Percentiles rank a stretch among this genome's conserved stretches.
Conservation (phyloP, 1,140 invertebrate species). For the Temnothorax nylanderi region DNA sequence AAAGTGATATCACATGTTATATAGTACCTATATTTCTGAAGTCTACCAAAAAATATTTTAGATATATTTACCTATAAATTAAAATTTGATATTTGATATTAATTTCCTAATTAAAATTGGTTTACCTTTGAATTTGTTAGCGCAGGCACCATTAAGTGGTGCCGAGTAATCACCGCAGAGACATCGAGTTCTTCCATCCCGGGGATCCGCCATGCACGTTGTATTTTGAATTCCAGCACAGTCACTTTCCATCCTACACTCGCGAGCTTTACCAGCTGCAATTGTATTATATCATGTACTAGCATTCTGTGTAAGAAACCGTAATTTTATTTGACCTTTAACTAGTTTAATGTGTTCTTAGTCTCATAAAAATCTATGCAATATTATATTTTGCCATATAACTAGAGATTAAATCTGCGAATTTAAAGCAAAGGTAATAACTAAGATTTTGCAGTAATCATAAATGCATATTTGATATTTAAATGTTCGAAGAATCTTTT, state of each 20-base stretch:
- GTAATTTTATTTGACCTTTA: constrained; percentile 18
- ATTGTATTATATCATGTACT: constrained; percentile 52
- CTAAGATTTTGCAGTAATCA: neutral
- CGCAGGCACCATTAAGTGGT: constrained; percentile 88
- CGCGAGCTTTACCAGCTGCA: constrained; percentile 86
- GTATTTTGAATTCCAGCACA: constrained; percentile 88
- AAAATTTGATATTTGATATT: neutral
- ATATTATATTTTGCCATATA: neutral
- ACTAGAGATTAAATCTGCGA: neutral
- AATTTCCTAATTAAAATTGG: neutral
- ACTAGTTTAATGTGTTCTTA: neutral
- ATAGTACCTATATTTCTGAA: neutral
- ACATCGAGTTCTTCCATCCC: constrained; percentile 87
- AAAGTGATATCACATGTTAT: neutral
- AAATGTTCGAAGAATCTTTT: neutral
- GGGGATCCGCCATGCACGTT: constrained; percentile 88
- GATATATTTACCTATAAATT: neutral
- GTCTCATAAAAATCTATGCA: constrained; percentile 3
- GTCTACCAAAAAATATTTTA: neutral
- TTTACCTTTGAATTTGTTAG: constrained; percentile 87
- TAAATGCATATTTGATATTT: constrained; percentile 1
- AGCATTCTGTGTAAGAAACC: constrained; percentile 3
- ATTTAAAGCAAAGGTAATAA: neutral
- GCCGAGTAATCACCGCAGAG: constrained; percentile 89
- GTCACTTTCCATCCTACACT: constrained; percentile 87